Conservation (phyloP, 2,113 vertebrate species). For the Sceloporus undulatus region DNA sequence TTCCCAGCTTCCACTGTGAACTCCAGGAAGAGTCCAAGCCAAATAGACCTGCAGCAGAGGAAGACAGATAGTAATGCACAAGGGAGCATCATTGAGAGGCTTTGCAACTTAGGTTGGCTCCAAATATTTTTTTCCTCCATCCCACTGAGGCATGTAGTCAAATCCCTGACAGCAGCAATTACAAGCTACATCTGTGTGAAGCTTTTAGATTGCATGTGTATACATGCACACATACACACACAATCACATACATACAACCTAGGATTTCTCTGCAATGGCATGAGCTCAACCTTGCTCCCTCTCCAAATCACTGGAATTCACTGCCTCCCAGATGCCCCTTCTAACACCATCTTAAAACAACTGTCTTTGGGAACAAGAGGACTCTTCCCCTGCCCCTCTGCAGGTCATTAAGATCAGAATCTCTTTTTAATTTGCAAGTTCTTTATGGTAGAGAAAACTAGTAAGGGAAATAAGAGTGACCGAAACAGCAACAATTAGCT, state of each 20-base stretch:
- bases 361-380: neutral
- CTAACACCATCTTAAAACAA: neutral
- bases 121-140: neutral
- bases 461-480: neutral
- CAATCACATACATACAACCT: neutral
- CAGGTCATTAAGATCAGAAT: neutral
- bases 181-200: neutral
- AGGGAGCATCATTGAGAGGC: neutral
- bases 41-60: neutral
- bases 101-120: neutral
- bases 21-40: neutral
- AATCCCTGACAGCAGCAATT: neutral
- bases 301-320: neutral
- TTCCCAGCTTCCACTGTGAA: neutral
- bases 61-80: neutral
- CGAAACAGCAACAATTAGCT: slow-evolving; percentile 5
- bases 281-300: neutral
- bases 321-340: neutral
- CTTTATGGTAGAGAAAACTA: neutral
- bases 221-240: neutral
- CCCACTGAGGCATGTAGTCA: neutral
- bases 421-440: neutral
- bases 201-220: neutral
- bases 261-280: neutral
- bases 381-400: neutral